A percentile compares a stretch with the other conserved stretches of the same genome.
Conservation (phyloP, 2,888 invertebrate species). For the Silvanus unidentatus region DNA sequence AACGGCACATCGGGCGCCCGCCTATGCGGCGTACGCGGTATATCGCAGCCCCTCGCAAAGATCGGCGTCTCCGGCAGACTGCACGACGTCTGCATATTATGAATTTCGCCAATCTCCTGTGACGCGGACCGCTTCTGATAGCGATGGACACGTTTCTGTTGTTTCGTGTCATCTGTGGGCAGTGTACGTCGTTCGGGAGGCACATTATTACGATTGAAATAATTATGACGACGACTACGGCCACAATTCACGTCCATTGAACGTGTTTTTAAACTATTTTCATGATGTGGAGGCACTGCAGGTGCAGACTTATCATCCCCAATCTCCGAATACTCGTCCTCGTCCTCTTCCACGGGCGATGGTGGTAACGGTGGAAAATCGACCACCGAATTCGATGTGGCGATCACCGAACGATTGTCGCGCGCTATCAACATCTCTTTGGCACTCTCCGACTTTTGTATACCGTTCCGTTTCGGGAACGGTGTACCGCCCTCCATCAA, state of each 20-base stretch:
- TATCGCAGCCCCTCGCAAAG: slow-evolving; percentile 72
- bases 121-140: slow-evolving; percentile 49
- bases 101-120: slow-evolving; percentile 49
- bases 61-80: slow-evolving; percentile 86
- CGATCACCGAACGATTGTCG: slow-evolving; percentile 24
- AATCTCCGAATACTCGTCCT: slow-evolving; percentile 68
- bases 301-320: slow-evolving; percentile 54
- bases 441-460: slow-evolving; percentile 69
- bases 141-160: slow-evolving; percentile 40
- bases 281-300: slow-evolving; percentile 68
- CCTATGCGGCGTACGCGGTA: slow-evolving; percentile 75
- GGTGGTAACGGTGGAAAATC: slow-evolving; percentile 76
- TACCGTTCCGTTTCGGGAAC: slow-evolving; percentile 56
- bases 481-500: slow-evolving; percentile 49
- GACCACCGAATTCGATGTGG: slow-evolving; percentile 50
- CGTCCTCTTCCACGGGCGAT: slow-evolving; percentile 75
- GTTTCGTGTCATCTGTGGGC: slow-evolving; percentile 65
- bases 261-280: slow-evolving; percentile 71
- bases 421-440: slow-evolving; percentile 60
- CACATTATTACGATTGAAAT: slow-evolving; percentile 51
- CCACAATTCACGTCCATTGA: slow-evolving; percentile 80
- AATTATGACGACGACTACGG: slow-evolving; percentile 35
- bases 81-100: slow-evolving; percentile 69
- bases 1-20: slow-evolving; percentile 56
- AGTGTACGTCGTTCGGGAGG: slow-evolving; percentile 67